Evolutionary conservation across 1,140 invertebrate genomes (phyloP).

Genomic region (Penaeus chinensis): DNA sequence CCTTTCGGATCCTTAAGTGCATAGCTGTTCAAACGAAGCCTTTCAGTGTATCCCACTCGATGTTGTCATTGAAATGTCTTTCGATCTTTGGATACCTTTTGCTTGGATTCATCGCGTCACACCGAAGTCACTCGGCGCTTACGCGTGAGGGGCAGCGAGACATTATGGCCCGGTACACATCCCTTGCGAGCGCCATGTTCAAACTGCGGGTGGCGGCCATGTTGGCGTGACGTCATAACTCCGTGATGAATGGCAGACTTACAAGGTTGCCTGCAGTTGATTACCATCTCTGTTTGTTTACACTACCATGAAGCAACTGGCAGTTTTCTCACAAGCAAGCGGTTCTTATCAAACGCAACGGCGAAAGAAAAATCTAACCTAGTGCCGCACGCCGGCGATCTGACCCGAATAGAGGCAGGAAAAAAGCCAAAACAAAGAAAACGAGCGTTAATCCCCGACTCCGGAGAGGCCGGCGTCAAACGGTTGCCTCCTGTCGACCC

Average conservation of each 20-base stretch:
- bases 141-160: not conserved
- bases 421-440: conserved; percentile 43
- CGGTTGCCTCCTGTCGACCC: conserved; percentile 50
- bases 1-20: too few relatives aligned
- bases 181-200: conserved; percentile 58
- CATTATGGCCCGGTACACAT: conserved; percentile 54
- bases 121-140: not conserved
- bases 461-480: conserved; percentile 42
- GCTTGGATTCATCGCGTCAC: not conserved
- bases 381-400: too few relatives aligned
- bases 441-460: conserved; percentile 13
- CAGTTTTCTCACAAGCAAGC: too few relatives aligned
- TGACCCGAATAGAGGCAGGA: not conserved
- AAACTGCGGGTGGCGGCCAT: conserved; percentile 56
- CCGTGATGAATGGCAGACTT: conserved; percentile 50
- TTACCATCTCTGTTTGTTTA: not conserved
- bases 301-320: too few relatives aligned
- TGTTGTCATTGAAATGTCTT: too few relatives aligned
- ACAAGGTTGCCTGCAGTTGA: conserved; percentile 33
- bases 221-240: conserved; percentile 59
- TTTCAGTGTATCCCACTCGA: too few relatives aligned
- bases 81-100: too few relatives aligned
- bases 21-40: too few relatives aligned
- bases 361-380: too few relatives aligned
- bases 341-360: too few relatives aligned